A percentile compares a stretch with the other conserved stretches of the same genome.
Evolutionary conservation across 2,888 invertebrate genomes (phyloP).

Genomic region (Scrobipalpa costella): DNA sequence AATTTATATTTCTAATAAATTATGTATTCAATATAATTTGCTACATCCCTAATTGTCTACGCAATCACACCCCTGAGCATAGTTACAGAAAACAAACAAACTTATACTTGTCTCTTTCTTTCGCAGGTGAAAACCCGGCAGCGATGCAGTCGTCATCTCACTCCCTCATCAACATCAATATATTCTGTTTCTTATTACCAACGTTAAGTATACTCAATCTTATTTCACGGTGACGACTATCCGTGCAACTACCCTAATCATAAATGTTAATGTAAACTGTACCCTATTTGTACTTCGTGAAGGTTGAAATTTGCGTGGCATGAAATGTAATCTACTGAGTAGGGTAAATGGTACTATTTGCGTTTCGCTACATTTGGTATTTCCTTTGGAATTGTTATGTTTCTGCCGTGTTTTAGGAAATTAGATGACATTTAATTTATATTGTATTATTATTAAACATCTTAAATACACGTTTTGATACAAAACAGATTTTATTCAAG

Average conservation of each 20-base stretch:
- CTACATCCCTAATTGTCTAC: too few species aligned
- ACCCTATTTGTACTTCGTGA: constrained; percentile 40
- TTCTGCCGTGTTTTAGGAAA: constrained; percentile 13
- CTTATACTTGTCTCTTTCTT: constrained; percentile 38
- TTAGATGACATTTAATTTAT: constrained; percentile 1
- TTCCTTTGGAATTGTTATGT: constrained; percentile 11
- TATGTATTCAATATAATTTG: too few species aligned
- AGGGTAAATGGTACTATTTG: constrained; percentile 13
- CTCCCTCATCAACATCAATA: constrained; percentile 54
- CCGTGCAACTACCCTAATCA: constrained; percentile 33
- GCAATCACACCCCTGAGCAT: not conserved
- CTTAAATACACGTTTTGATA: too few species aligned
- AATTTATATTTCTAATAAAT: too few species aligned
- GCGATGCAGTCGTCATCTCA: constrained; percentile 87
- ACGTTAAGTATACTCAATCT: constrained; percentile 50
- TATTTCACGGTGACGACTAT: constrained; percentile 68
- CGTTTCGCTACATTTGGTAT: constrained; percentile 16
- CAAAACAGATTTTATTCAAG: too few species aligned
- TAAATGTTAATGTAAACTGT: constrained; percentile 37
- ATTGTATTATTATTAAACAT: too few species aligned
- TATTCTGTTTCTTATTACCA: constrained; percentile 52
- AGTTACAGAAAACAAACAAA: not conserved
- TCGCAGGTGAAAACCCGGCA: constrained; percentile 89
- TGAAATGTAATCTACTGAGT: constrained; percentile 31
- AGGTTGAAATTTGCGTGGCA: constrained; percentile 46